Evolutionary conservation across 2,113 vertebrate genomes (phyloP).

Genomic region (Chroicocephalus ridibundus): DNA sequence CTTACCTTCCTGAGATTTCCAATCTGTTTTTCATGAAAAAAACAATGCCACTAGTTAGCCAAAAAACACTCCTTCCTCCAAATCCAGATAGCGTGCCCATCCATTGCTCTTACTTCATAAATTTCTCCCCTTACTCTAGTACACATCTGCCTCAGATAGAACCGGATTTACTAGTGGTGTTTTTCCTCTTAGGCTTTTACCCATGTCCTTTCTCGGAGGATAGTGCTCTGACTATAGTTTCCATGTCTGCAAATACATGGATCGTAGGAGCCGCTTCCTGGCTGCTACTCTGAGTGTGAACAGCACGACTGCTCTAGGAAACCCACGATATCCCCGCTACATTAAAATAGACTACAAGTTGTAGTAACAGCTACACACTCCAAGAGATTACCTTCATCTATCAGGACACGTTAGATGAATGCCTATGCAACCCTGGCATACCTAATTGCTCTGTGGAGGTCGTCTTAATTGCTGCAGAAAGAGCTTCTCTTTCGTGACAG

Average conservation of each 20-base stretch:
- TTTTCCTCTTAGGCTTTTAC: background rate
- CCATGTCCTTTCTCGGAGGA: background rate
- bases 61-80: background rate
- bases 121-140: background rate
- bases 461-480: background rate
- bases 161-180: background rate
- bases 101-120: background rate
- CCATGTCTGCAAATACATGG: background rate
- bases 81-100: background rate
- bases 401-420: background rate
- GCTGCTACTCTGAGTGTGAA: background rate
- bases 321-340: background rate
- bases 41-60: background rate
- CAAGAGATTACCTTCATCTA: background rate
- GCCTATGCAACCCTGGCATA: background rate
- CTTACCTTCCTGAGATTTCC: background rate
- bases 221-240: background rate
- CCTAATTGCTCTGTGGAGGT: background rate
- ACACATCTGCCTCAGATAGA: background rate
- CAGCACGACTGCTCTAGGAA: background rate
- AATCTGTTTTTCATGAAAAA: background rate
- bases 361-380: background rate
- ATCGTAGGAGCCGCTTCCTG: background rate
- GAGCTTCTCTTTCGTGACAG: background rate
- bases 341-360: background rate